Base-by-base conservation (phyloP, 2,888 invertebrate species). In the Heliothis peltigera region DNA sequence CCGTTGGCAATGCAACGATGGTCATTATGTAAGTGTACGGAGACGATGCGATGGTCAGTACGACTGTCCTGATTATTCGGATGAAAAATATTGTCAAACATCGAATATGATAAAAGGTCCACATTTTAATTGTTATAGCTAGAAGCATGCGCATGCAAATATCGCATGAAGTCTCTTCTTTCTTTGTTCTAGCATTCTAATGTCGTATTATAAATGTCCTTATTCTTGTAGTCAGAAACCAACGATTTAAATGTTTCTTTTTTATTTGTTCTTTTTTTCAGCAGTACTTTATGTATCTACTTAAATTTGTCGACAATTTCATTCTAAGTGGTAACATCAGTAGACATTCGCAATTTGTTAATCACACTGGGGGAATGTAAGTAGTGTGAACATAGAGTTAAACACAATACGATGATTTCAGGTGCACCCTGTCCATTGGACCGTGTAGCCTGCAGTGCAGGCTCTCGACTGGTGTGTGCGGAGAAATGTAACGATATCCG, bases 1-100 rank as follows among this genome's bases (percentile, higher is more conserved):
- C 51, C 47, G 46, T 64, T 84, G 80, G 80, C 57, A 75, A 59
- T 81, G 95, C 79, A 80, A 85, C 62, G 84, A 91, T 56, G 92
- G 92, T 39, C 77, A 81, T 57, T 95, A 95, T 80, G 87, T 95
- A 77, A 81, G 82, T 52, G 75, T 77, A 12, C 73, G 77, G 44
- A 86, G 87, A 59, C 83, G 86, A 75, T 95, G 95, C 80, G 91
- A 96, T 81, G 86, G 87, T 73, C 90, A 86, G 43, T 81, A 80
- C 47, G 96, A 97, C 86, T 97, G 96, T 88, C 78, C 76, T 19
- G 96, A 96, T 90, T 89, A 91, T 65, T 95, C 96, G 15, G 96
- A 97, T 85, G 96, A 97, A 86, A 81, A 80, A 63, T 87, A 93
- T 79, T 96, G 96, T 83, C 59, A 55, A 25, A 67, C 77, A 55